These are phyloP conservation scores for Tragelaphus scriptus DNA, from an alignment of 2,113 vertebrate genomes.

Conservation along the genomic window DNA sequence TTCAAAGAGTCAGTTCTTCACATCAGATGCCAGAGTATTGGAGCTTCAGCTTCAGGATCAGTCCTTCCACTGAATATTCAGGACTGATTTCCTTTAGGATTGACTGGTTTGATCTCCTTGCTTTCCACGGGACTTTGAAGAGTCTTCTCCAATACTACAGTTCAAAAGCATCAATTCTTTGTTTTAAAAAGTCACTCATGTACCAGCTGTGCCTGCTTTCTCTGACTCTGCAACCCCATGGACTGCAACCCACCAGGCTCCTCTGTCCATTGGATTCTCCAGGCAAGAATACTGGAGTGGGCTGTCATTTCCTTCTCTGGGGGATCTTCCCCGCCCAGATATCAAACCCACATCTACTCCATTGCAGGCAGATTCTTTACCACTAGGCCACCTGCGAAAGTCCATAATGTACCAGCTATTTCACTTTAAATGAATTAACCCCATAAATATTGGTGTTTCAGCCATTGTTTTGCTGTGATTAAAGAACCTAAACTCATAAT, in stretches of 20 bases:
- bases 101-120: background rate
- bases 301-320: background rate
- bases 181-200: background rate
- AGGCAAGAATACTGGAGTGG: background rate
- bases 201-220: background rate
- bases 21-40: background rate
- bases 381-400: background rate
- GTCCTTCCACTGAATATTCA: background rate
- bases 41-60: background rate
- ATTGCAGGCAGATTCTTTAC: background rate
- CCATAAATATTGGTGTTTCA: background rate
- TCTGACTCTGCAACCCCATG: background rate
- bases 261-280: background rate
- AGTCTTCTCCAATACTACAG: background rate
- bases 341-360: background rate
- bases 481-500: background rate
- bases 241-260: background rate
- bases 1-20: background rate
- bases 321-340: background rate
- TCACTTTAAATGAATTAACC: background rate
- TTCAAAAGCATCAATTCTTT: background rate
- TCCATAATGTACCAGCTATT: background rate
- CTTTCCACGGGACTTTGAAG: background rate
- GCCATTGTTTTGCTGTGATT: background rate
- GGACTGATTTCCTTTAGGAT: background rate